These are phyloP conservation scores for Leiothrix lutea DNA, from an alignment of 2,113 vertebrate species.

Conservation along the genomic window DNA sequence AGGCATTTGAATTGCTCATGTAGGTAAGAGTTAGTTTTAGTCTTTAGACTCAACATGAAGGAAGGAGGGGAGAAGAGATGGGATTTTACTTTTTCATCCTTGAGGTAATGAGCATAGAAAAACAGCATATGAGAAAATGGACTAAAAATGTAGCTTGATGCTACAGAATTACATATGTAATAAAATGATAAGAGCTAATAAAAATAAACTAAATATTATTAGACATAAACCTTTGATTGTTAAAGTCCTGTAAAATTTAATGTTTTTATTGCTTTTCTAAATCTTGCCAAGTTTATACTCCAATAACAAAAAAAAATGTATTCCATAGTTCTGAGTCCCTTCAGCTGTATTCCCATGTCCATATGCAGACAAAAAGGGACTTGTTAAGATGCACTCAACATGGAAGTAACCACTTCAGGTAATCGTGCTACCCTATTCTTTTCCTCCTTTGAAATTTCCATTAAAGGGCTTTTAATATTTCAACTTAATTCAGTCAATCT, in stretches of 20 bases:
- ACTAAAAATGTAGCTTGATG: neutral
- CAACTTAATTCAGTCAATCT: neutral
- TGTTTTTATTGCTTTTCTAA: neutral
- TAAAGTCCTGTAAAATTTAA: neutral
- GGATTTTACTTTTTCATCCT: neutral
- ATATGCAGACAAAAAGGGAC: neutral
- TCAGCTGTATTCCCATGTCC: neutral
- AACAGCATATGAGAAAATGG: neutral
- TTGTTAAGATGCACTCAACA: neutral
- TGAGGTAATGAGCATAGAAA: neutral
- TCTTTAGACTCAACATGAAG: neutral
- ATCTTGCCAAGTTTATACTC: neutral
- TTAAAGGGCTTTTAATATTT: neutral
- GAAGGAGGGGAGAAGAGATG: neutral
- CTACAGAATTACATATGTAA: neutral
- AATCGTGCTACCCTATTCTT: neutral
- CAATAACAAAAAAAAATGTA: neutral
- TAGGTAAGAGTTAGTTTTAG: neutral
- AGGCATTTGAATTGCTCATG: neutral
- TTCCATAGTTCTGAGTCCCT: neutral
- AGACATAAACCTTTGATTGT: neutral
- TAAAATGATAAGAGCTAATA: neutral
- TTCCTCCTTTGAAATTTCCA: neutral
- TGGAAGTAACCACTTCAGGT: neutral
- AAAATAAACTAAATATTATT: neutral